Conservation (phyloP, 2,888 invertebrate species). For the Frankliniella fusca region DNA sequence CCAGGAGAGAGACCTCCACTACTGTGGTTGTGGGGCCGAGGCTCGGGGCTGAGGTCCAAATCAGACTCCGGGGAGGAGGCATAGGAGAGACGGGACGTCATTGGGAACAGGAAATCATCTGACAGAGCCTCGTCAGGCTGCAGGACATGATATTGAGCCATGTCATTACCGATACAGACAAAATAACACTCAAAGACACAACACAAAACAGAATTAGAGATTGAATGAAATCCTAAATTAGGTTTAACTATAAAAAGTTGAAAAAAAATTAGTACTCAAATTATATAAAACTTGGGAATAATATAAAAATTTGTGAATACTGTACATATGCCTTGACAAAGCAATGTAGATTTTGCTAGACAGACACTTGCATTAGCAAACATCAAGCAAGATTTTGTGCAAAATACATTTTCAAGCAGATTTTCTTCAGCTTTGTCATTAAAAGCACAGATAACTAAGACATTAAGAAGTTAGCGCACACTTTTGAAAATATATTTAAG, state of each 20-base stretch:
- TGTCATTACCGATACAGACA: slow-evolving; percentile 34
- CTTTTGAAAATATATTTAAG: neutral
- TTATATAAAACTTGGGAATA: slow-evolving; percentile 29
- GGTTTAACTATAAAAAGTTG: slow-evolving; percentile 28
- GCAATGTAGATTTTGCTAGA: too few relatives aligned
- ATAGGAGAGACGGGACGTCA: slow-evolving; percentile 92
- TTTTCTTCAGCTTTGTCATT: too few relatives aligned
- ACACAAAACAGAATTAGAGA: slow-evolving; percentile 31
- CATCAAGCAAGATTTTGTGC: too few relatives aligned
- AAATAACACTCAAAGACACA: slow-evolving; percentile 39
- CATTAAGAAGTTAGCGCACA: neutral
- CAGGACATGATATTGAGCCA: slow-evolving; percentile 41
- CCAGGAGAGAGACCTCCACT: slow-evolving; percentile 38
- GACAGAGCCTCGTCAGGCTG: slow-evolving; percentile 95
- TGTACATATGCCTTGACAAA: too few relatives aligned
- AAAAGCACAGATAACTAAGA: neutral
- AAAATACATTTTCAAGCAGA: too few relatives aligned
- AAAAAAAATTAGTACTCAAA: slow-evolving; percentile 30
- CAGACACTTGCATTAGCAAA: too few relatives aligned
- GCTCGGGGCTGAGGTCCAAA: slow-evolving; percentile 77
- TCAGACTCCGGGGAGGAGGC: slow-evolving; percentile 96
- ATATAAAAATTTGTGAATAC: neutral
- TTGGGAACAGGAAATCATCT: slow-evolving; percentile 98
- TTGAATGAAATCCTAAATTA: slow-evolving; percentile 36
- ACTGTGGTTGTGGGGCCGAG: slow-evolving; percentile 44